Evolutionary conservation across 2,888 invertebrate species (phyloP).

Genomic region (Cerastis leucographa): DNA sequence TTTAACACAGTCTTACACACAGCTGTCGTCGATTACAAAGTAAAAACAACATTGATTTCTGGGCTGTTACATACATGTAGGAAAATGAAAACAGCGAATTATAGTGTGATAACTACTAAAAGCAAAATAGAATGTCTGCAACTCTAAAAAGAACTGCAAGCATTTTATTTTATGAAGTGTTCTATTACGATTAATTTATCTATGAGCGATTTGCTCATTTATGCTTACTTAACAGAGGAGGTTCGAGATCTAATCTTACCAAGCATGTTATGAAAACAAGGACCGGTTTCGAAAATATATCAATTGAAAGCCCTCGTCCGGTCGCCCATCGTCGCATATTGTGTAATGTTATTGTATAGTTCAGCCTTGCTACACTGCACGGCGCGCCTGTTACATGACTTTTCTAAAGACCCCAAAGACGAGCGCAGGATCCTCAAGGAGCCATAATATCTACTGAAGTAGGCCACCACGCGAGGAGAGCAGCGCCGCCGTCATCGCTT

Average conservation of each 20-base stretch:
- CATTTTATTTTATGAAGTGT: conserved; percentile 4
- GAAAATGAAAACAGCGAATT: background rate
- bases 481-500: background rate
- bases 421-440: background rate
- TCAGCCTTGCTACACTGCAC: conserved; percentile 80
- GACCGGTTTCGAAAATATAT: conserved; percentile 89
- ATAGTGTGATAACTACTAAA: background rate
- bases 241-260: conserved; percentile 74
- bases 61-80: too few relatives aligned
- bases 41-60: background rate
- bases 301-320: conserved; percentile 84
- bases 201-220: conserved; percentile 63
- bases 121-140: conserved; percentile 11
- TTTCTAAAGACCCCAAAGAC: background rate
- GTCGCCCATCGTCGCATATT: conserved; percentile 71
- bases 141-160: background rate
- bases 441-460: background rate
- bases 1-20: background rate
- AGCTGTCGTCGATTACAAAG: background rate
- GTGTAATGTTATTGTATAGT: conserved; percentile 87
- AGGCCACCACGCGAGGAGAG: background rate
- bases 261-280: conserved; percentile 86
- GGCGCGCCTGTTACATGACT: conserved; percentile 75
- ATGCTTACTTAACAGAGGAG: conserved; percentile 67
- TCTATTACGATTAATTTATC: conserved; percentile 9